Percentiles rank a stretch among this genome's conserved stretches.
Conservation (phyloP, 2,113 vertebrate species). For the Artemisiospiza belli region DNA sequence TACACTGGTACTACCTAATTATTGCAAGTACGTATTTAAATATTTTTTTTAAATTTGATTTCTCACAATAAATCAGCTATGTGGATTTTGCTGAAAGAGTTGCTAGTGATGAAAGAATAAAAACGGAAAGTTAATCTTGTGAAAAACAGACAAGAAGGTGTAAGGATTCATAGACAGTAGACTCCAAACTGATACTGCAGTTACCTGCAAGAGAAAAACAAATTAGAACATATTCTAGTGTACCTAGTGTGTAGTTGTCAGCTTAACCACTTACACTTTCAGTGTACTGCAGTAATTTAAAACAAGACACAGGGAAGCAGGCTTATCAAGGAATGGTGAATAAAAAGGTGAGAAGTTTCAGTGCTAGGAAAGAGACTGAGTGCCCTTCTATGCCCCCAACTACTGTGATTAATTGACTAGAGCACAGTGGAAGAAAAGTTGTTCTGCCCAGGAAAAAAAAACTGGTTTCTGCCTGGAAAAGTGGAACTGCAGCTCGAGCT, state of each 20-base stretch:
- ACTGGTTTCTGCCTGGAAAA: rapidly evolving
- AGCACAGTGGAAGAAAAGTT: neutral
- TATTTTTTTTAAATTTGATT: neutral
- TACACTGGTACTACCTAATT: neutral
- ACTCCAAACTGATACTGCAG: neutral
- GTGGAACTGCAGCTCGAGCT: neutral
- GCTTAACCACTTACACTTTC: neutral
- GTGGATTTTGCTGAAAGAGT: neutral
- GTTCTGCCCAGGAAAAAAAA: neutral
- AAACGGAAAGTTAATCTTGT: neutral
- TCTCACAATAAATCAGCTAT: neutral
- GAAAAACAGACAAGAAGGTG: neutral
- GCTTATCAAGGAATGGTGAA: neutral
- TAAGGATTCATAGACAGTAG: neutral
- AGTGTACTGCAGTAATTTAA: neutral
- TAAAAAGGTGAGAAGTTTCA: neutral
- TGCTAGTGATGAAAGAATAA: neutral
- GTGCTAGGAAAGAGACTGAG: neutral
- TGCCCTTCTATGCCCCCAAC: rapidly evolving
- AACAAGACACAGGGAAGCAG: neutral
- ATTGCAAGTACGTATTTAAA: neutral
- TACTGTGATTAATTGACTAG: neutral
- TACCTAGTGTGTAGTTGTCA: rapidly evolving
- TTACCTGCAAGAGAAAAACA: neutral
- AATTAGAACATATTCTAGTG: neutral